phyloP scores from a whole-genome alignment of 2,113 vertebrate species.

The Todiramphus saurophagus region DNA sequence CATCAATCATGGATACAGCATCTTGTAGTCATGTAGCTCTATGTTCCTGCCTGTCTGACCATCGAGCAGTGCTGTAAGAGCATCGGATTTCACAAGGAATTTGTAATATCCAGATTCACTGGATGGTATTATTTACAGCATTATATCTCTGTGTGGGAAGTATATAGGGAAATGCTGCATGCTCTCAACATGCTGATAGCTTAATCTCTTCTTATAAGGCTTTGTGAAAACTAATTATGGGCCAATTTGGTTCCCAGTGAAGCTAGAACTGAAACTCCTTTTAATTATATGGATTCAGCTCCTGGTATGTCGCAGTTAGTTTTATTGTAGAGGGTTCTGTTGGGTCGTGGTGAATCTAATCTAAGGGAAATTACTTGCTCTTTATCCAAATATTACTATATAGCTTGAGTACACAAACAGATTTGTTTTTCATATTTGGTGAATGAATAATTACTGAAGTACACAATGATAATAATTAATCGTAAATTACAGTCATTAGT shows the following conservation, averaged over 20 bases:
- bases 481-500: background rate
- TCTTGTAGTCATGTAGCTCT: background rate
- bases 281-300: background rate
- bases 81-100: slow-evolving; percentile 47
- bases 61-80: background rate
- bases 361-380: background rate
- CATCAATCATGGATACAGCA: background rate
- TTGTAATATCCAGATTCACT: slow-evolving; percentile 17
- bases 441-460: slow-evolving; percentile 8
- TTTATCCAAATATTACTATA: background rate
- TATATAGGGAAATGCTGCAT: background rate
- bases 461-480: background rate
- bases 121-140: background rate
- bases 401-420: background rate
- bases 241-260: background rate
- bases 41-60: background rate
- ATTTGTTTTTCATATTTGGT: background rate
- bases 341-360: background rate
- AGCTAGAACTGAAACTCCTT: background rate
- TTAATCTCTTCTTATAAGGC: background rate
- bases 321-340: background rate
- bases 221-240: background rate
- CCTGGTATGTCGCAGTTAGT: background rate
- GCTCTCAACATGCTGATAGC: background rate
- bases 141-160: background rate